phyloP scores from a whole-genome alignment of 2,113 vertebrate species.

The Ophiodon elongatus region DNA sequence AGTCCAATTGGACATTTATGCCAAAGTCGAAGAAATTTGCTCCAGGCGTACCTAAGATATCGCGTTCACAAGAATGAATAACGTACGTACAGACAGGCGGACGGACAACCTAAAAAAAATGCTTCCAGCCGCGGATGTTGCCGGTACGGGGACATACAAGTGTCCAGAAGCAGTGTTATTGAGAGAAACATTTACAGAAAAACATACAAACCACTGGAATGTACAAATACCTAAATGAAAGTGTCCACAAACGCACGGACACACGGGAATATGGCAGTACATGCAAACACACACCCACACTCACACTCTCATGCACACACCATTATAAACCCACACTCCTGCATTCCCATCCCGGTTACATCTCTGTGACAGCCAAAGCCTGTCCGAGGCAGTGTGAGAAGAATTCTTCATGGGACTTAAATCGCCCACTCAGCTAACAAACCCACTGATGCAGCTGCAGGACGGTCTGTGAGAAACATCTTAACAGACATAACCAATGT shows the following conservation, averaged over 20 bases:
- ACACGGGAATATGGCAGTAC: conserved; percentile 1
- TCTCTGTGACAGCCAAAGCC: conserved; percentile 62
- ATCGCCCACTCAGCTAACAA: conserved; percentile 64
- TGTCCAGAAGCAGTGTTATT: neutral
- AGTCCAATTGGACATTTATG: neutral
- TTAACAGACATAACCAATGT: conserved; percentile 11
- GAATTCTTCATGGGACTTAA: conserved; percentile 52
- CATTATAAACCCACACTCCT: conserved; percentile 44
- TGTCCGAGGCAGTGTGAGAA: conserved; percentile 72
- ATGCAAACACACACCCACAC: conserved; percentile 15
- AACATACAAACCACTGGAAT: neutral
- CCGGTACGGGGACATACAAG: neutral
- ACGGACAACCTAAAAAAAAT: neutral
- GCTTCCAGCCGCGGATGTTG: neutral
- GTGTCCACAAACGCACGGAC: neutral
- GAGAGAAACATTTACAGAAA: neutral
- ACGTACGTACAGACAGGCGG: neutral
- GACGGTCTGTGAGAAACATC: conserved; percentile 69
- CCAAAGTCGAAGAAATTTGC: neutral
- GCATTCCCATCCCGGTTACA: conserved; percentile 46
- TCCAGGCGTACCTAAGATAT: neutral
- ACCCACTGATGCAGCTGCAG: conserved; percentile 78
- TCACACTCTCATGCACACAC: neutral
- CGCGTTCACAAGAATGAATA: neutral
- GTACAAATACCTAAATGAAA: neutral